Base-by-base conservation (phyloP, 1,140 invertebrate genomes). In the Mercenaria mercenaria region DNA sequence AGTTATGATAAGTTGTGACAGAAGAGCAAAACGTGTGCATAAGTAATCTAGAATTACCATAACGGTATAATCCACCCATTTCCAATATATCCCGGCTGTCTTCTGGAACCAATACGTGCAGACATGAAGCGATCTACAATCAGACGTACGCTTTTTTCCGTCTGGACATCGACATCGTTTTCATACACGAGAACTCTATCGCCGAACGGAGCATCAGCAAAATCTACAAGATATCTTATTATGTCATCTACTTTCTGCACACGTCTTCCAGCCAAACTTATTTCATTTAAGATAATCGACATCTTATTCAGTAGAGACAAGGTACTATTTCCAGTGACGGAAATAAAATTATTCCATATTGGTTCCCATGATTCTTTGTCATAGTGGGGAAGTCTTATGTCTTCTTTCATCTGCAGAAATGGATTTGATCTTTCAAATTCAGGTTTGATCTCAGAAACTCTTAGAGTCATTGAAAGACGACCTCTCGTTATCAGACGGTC, bases 51-150 rank as follows among this genome's bases (percentile, higher is more conserved):
- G n/a, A 80, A 50, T 61, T 61, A 82, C 81, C 81, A 84, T 26
- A 69, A 84, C 8, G 81, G 81, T 0, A 69, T 18, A 50, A 69
- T 84, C 81, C 81, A 84, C 13, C 81, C 81, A 18, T 69, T 69
- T 69, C 81, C 81, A 20, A 84, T 23, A 20, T 32, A 47, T 6
- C 81, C 61, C 26, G n/a, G 10, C 50, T 69, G 43, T 18, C 13
- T 29, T 84, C 81, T 67, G 20, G 64, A 50, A n/a, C 81, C 61
- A 47, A 84, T 84, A 34, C 64, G 64, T 10, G 64, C 26, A 69
- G 81, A 84, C 13, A 84, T 26, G 29, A n/a, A 69, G 1, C 56
- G 8, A 11, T 69, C 61, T 10, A 84, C n/a, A 26, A 29, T 29
- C 4, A 84, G 29, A 47, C 18, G 11, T 0, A 59, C 43, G 39